Evolutionary conservation across 2,797 vertebrate species (phyloP).

Genomic region (Buceros bicornis): DNA sequence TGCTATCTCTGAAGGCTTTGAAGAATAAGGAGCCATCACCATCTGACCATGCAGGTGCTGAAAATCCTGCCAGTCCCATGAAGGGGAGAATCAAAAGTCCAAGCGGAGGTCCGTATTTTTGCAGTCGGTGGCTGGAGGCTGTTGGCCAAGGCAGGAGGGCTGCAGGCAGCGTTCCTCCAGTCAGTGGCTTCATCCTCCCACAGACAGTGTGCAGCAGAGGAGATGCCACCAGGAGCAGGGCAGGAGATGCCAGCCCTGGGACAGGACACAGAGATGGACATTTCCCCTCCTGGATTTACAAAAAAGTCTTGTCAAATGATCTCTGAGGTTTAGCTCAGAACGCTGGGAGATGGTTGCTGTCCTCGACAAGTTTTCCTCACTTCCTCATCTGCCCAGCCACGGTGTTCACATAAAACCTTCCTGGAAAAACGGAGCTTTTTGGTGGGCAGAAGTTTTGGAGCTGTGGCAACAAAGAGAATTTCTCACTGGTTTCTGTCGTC

Average conservation of each 20-base stretch:
- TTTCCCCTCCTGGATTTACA: background rate
- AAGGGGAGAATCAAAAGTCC: background rate
- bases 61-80: fast-evolving
- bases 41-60: fast-evolving
- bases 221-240: fast-evolving
- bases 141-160: background rate
- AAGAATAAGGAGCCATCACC: background rate
- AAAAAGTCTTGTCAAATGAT: background rate
- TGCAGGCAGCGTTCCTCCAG: background rate
- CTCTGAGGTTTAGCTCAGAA: background rate
- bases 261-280: fast-evolving
- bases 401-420: background rate
- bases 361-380: background rate
- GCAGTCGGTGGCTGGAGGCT: background rate
- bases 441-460: background rate
- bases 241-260: background rate
- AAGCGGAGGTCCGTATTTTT: background rate
- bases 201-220: background rate
- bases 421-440: background rate
- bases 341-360: background rate
- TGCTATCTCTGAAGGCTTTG: background rate
- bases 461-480: background rate
- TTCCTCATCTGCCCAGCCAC: fast-evolving
- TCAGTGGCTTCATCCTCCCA: background rate
- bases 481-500: background rate